Base-by-base conservation (phyloP, 1,140 invertebrate genomes). In the Polypedilum vanderplanki region DNA sequence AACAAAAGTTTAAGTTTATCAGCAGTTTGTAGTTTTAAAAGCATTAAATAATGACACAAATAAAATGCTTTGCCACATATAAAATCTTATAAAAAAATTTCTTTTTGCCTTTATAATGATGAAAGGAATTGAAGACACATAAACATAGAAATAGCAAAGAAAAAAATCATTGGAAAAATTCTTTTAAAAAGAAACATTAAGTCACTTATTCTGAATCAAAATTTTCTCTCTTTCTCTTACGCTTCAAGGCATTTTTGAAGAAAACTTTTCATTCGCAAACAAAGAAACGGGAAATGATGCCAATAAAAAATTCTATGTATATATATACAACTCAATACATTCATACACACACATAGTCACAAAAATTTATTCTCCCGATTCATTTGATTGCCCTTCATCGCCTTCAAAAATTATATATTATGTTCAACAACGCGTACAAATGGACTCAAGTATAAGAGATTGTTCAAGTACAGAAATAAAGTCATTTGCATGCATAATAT, bases 401-500 rank as follows among this genome's bases (percentile, higher is more conserved):
- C 46, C 12, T n/a, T n/a, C 12, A 57, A 57, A 57, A 46, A 33
- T 33, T 33, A 33, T 33, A 33, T 33, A 33, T 33, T 33, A 33
- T 33, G 24, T 33, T 33, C 5, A 33, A 33, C 24, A 12, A 9
- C 15, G n/a, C 4, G n/a, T 57, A 57, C 12, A 57, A 57, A 57
- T 57, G 10, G 46, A 57, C 4, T 57, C 46, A 15, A 57, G 41
- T 46, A 46, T 8, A 46, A 46, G 15, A 46, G 46, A n/a, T 57
- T n/a, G n/a, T 57, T 57, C 12, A n/a, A 57, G 10, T n/a, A 57
- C 8, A 1, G 20, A 20, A 70, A 70, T 70, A 70, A 18, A 70
- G 65, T 70, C 0, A 22, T 70, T 70, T 70, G 65, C 65, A 70
- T 70, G 65, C 65, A 70, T 70, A 70, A 70, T 70, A 22, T 5